These are phyloP conservation scores for Pachyseris speciosa DNA, from an alignment of 64 coral and sea anemone genomes.

Conservation along the genomic window DNA sequence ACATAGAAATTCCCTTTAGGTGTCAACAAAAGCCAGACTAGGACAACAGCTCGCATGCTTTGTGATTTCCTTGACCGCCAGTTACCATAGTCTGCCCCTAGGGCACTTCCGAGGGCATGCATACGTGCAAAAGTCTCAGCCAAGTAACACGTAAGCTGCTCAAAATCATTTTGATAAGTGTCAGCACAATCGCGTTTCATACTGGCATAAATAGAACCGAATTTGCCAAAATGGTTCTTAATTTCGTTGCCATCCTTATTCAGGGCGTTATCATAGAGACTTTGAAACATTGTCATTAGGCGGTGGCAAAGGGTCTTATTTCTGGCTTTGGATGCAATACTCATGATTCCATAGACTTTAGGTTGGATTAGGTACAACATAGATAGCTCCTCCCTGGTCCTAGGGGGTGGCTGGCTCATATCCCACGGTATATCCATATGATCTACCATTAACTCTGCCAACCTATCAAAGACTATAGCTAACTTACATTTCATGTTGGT, in stretches of 20 bases:
- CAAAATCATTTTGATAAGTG: slow-evolving; percentile 45
- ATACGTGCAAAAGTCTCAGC: slow-evolving; percentile 40
- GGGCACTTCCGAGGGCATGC: slow-evolving; percentile 13
- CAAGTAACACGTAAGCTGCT: slow-evolving; percentile 39
- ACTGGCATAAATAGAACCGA: slow-evolving; percentile 33
- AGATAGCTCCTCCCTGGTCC: slow-evolving; percentile 42
- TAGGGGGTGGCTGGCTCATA: slow-evolving; percentile 3
- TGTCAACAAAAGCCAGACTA: slow-evolving; percentile 54
- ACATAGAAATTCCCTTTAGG: slow-evolving; percentile 38
- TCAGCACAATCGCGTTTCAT: slow-evolving; percentile 37
- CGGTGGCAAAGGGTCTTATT: slow-evolving; percentile 30
- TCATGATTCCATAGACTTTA: slow-evolving; percentile 39
- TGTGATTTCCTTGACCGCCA: slow-evolving; percentile 14
- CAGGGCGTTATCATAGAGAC: slow-evolving; percentile 36
- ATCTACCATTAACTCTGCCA: slow-evolving; percentile 46
- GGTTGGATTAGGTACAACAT: slow-evolving; percentile 54
- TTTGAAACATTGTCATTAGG: slow-evolving; percentile 56
- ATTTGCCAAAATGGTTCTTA: slow-evolving; percentile 57
- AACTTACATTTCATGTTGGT: slow-evolving; percentile 42
- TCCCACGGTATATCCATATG: slow-evolving; percentile 33
- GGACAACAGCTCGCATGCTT: slow-evolving; percentile 6
- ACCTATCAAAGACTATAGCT: slow-evolving; percentile 65
- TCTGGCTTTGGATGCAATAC: slow-evolving; percentile 29
- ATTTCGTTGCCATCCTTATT: slow-evolving; percentile 17
- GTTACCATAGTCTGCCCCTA: slow-evolving; percentile 7